Base-by-base conservation (phyloP, 2,113 vertebrate genomes). In the Cyanocitta stelleri region DNA sequence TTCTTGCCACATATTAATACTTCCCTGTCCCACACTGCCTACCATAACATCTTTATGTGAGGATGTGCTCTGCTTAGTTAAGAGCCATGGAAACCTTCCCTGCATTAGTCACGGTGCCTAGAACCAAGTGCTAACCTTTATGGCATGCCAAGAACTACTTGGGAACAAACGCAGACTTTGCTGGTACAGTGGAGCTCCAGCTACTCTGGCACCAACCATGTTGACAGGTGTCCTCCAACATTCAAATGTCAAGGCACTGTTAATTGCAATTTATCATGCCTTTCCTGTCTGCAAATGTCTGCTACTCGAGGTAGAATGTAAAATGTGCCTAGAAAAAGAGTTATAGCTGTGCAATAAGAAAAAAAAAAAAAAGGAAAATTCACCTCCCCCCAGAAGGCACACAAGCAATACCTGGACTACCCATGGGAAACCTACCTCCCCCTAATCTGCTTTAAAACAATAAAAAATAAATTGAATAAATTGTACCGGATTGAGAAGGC, bases 91-190 rank as follows among this genome's bases (percentile, higher is more conserved):
- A 93, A 96, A 87, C 83, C 67, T 89, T 85, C 95, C 90, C 91
- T 75, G 75, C 68, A 83, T 94, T 97, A 94, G 92, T 95, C 95
- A 95, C 49, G 21, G 94, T 87, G 95, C 76, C 90, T 48, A 56
- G 76, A 72, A 93, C 94, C 90, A 89, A 96, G 88, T 72, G 83
- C 92, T 96, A 95, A 96, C 95, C 96, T 96, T 96, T 96, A 88
- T 74, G 81, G 88, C 79, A 96, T 77, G 94, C 92, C 95, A 96
- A 96, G 88, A 95, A 89, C 88, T 93, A 95, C 94, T 94, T 79
- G 83, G 96, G 92, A 96, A 86, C 92, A 95, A 96, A 95, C 10
- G 26, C 64, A 56, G 93, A 21, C 95, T 94, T 63, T 89, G 86
- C 86, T 7, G 20, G n/a, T 30, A 33, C 30, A 1, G 49, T 58